Base-by-base conservation (phyloP, 2,888 invertebrate genomes). In the Oconnorella tubifera region DNA sequence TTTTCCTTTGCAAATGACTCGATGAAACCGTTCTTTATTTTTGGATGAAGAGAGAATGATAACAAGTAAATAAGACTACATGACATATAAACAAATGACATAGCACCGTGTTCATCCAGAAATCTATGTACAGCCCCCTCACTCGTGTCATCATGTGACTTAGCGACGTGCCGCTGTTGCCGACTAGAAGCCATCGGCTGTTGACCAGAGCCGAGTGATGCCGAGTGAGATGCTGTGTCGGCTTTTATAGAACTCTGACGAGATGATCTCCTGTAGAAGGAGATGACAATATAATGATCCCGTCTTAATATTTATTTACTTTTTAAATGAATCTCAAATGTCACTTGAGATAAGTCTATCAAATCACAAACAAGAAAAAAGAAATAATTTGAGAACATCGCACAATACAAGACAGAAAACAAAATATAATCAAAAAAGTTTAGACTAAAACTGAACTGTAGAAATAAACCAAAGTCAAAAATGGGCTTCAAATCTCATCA, bases 121-220 rank as follows among this genome's bases (percentile, higher is more conserved):
- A 91, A 91, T 78, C 89, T 91, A 80, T 92, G 92, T 50, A 91
- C 89, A 1, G 91, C 90, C 14, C 91, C 91, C 74, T 91, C 90
- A 2, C 86, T 83, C 0, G 91, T 91, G 76, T 92, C 92, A 64
- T 90, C 89, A 75, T 91, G 90, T 31, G 88, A 89, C 29, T 87
- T 88, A 2, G 91, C 91, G 63, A 90, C 85, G 76, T 91, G 90
- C 28, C n/a, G n/a, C n/a, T n/a, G n/a, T n/a, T n/a, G n/a, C n/a
- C n/a, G n/a, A n/a, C n/a, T n/a, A n/a, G n/a, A 60, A 40, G 73
- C 71, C 56, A 66, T 65, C 3, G 10, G 23, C 32, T 63, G 33
- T 19, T 55, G 60, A 0, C 32, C 62, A 27, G 64, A 59, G n/a
- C 31, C n/a, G n/a, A n/a, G 25, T 10, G 50, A 40, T 3, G 64